These are phyloP conservation scores for Miniopterus natalensis DNA, from an alignment of 2,113 vertebrate genomes.

Conservation along the genomic window DNA sequence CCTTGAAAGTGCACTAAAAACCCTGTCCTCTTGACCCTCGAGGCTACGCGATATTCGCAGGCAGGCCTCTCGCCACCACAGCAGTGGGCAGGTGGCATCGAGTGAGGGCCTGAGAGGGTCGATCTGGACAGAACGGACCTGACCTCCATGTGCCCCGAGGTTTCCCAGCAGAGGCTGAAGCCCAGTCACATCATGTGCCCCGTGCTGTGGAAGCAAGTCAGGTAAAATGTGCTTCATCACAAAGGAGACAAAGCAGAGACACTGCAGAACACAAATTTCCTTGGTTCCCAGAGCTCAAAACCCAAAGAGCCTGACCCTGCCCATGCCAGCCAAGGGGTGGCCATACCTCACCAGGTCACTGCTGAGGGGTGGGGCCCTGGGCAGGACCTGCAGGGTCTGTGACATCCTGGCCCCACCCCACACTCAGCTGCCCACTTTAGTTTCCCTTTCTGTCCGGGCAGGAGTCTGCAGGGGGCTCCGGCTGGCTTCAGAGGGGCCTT, in stretches of 20 bases:
- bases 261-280: not conserved
- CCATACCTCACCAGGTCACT: rapidly evolving
- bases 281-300: not conserved
- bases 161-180: conserved; percentile 52
- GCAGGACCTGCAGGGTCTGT: too few species aligned
- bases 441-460: not conserved
- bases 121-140: not conserved
- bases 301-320: rapidly evolving
- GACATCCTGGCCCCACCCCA: rapidly evolving
- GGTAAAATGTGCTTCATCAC: not conserved
- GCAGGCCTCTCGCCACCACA: not conserved
- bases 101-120: not conserved
- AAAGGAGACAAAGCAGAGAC: not conserved
- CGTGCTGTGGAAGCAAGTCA: not conserved
- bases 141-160: not conserved
- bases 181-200: too few species aligned
- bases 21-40: not conserved
- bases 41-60: rapidly evolving
- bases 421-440: not conserved
- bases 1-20: not conserved
- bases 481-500: not conserved
- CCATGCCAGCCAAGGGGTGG: too few species aligned
- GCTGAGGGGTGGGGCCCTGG: rapidly evolving
- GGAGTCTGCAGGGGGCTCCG: not conserved
- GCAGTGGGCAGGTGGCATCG: not conserved